Percentiles rank a stretch among this genome's conserved stretches.
Conservation (phyloP, 2,797 vertebrate genomes). For the Mormyrus proboscirostris region DNA sequence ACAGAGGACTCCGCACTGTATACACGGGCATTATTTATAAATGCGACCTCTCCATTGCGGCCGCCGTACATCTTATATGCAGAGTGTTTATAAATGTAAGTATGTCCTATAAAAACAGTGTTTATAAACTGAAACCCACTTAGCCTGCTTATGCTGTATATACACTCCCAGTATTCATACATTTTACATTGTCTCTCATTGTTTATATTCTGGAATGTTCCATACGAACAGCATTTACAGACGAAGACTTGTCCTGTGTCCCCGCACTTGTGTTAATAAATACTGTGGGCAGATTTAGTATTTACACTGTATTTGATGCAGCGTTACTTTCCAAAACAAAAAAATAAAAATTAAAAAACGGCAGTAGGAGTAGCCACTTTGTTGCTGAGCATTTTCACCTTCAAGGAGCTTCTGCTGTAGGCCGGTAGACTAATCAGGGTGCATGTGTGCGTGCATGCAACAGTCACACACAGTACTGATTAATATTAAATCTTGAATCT, state of each 20-base stretch:
- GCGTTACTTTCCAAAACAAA: background rate
- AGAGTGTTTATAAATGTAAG: background rate
- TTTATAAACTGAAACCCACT: slow-evolving; percentile 5
- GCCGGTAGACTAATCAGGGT: background rate
- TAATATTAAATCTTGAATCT: slow-evolving; percentile 10
- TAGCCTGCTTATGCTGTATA: background rate
- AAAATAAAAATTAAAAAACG: background rate
- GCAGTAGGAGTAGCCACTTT: background rate
- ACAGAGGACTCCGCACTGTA: background rate
- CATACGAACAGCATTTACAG: background rate
- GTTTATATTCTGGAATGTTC: background rate
- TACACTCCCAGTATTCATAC: background rate
- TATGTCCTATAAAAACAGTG: background rate
- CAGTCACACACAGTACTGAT: background rate
- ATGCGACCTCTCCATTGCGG: background rate
- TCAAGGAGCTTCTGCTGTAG: background rate
- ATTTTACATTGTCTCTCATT: background rate
- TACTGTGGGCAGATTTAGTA: background rate
- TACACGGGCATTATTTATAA: background rate
- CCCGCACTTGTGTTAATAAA: background rate
- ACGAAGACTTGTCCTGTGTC: background rate
- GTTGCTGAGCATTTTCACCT: background rate
- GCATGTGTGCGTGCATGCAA: background rate
- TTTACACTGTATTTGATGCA: background rate
- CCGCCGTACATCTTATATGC: background rate